phyloP scores from a whole-genome alignment of 2,797 vertebrate genomes.

The Falco rusticolus region DNA sequence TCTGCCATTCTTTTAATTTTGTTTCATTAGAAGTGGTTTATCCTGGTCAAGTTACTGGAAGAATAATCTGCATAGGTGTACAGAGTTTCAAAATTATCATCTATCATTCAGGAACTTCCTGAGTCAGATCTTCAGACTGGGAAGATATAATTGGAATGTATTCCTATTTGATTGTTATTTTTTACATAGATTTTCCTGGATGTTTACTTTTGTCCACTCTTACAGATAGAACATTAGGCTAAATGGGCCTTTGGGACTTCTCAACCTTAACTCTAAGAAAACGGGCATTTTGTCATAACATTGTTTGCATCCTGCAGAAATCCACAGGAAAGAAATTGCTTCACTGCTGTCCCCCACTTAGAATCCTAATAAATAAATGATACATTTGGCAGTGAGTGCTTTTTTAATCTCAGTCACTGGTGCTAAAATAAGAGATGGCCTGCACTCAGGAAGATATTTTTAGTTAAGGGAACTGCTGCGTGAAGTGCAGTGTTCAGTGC shows the following conservation, averaged over 20 bases:
- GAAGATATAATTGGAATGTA: background rate
- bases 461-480: background rate
- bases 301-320: constrained; percentile 14
- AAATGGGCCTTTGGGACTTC: background rate
- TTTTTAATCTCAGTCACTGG: constrained; percentile 1
- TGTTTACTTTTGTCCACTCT: background rate
- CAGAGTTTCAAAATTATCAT: background rate
- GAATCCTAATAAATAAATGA: background rate
- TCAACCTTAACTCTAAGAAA: background rate
- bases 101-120: background rate
- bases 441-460: constrained; percentile 25
- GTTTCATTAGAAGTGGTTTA: background rate
- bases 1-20: background rate
- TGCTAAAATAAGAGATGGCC: constrained; percentile 24
- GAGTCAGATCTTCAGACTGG: background rate
- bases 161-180: background rate
- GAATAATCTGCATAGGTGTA: background rate
- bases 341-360: background rate
- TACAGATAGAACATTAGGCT: background rate
- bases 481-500: background rate
- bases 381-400: background rate
- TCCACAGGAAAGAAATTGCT: background rate
- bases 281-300: background rate
- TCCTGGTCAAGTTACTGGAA: background rate
- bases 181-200: background rate